Conservation (phyloP, 2,113 vertebrate genomes). For the Progne subis region DNA sequence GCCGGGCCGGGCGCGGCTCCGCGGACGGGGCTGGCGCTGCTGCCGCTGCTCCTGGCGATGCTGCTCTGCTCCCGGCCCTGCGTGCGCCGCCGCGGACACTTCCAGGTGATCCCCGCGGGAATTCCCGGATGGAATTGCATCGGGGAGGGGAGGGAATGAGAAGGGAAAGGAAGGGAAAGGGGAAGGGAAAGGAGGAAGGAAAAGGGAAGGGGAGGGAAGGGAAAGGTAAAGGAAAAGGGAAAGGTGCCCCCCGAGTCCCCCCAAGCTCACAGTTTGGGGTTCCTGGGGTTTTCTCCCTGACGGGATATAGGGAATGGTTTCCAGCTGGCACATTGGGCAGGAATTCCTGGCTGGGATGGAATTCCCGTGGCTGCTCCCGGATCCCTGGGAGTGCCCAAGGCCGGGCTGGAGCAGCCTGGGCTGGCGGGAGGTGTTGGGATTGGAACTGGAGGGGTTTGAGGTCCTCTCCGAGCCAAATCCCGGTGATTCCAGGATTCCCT, state of each 20-base stretch:
- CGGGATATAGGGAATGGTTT: rapidly evolving
- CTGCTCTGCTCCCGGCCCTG: not conserved
- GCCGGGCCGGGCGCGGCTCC: not conserved
- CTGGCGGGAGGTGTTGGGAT: not conserved
- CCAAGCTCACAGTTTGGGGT: rapidly evolving
- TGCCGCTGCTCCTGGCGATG: not conserved
- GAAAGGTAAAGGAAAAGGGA: too few species aligned
- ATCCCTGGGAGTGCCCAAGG: not conserved
- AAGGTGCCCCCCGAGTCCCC: too few species aligned
- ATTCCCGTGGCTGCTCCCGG: not conserved
- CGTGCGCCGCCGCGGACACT: not conserved
- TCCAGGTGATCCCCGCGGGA: not conserved
- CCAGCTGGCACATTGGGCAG: not conserved
- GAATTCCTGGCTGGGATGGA: not conserved
- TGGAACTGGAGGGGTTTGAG: too few species aligned
- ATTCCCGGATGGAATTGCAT: not conserved
- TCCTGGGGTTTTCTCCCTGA: not conserved
- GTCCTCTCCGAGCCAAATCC: not conserved
- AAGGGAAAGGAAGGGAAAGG: too few species aligned
- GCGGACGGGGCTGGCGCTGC: not conserved
- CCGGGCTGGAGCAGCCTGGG: not conserved
- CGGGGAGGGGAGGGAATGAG: not conserved
- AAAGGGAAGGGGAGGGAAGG: too few species aligned
- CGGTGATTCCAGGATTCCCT: not conserved
- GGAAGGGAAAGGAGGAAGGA: too few species aligned